phyloP scores from a whole-genome alignment of 2,888 invertebrate genomes.

The Cryptocephalus moraei region DNA sequence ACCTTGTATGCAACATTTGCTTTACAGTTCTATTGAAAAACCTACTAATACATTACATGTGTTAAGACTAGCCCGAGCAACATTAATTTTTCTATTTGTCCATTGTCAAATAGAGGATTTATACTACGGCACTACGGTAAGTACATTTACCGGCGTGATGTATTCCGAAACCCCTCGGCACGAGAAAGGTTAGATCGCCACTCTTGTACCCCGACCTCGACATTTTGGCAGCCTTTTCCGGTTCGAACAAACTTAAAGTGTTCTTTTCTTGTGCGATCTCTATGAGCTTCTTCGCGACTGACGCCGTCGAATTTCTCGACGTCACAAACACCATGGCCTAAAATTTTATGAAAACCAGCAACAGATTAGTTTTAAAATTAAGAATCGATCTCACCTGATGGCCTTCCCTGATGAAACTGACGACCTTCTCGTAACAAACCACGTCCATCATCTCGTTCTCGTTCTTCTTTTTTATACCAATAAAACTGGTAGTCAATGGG shows the following conservation, averaged over 20 bases:
- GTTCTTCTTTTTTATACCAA: slow-evolving; percentile 39
- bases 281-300: slow-evolving; percentile 74
- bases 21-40: too few relatives aligned
- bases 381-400: slow-evolving; percentile 56
- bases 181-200: slow-evolving; percentile 72
- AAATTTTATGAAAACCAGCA: slow-evolving; percentile 1
- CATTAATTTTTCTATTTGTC: too few relatives aligned
- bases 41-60: too few relatives aligned
- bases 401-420: slow-evolving; percentile 72
- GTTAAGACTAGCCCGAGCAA: too few relatives aligned
- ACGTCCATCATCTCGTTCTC: slow-evolving; percentile 73
- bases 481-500: slow-evolving; percentile 83
- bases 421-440: slow-evolving; percentile 86
- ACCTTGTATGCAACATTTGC: too few relatives aligned
- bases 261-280: slow-evolving; percentile 72
- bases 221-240: slow-evolving; percentile 57
- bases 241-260: slow-evolving; percentile 58
- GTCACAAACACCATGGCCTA: slow-evolving; percentile 94
- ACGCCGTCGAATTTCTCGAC: slow-evolving; percentile 90
- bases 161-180: slow-evolving; percentile 79
- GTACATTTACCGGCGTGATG: slow-evolving; percentile 84
- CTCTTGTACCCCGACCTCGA: slow-evolving; percentile 66
- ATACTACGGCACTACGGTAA: not conserved
- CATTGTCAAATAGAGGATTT: not conserved
- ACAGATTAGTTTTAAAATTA: too few relatives aligned